phyloP scores from a whole-genome alignment of 2,797 vertebrate genomes.

The Sitta carolinensis region DNA sequence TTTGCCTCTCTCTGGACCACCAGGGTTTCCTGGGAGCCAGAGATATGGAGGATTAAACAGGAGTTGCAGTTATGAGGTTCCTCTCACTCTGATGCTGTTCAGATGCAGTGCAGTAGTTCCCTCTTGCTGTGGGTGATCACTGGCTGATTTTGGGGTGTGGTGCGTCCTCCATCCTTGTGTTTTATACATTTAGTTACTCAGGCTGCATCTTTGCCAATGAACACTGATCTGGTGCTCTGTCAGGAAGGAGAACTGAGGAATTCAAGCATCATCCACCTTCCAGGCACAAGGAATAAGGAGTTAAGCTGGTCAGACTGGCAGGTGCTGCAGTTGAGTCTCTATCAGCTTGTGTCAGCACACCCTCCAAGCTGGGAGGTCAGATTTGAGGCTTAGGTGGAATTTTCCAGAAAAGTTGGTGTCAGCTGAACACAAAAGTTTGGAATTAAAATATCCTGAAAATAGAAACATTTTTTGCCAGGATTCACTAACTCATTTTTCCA shows the following conservation, averaged over 20 bases:
- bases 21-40: constrained; percentile 16
- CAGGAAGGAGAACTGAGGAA: constrained; percentile 39
- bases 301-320: not conserved
- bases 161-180: constrained; percentile 12
- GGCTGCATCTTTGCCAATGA: constrained; percentile 16
- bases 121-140: not conserved
- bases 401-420: not conserved
- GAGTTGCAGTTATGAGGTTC: not conserved
- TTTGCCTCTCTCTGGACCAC: not conserved
- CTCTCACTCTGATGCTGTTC: rapidly evolving
- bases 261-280: not conserved
- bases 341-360: not conserved
- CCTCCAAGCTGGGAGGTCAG: not conserved
- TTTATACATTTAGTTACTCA: not conserved
- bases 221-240: not conserved
- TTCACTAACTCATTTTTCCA: not conserved
- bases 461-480: not conserved
- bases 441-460: not conserved
- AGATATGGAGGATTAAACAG: not conserved
- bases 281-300: not conserved
- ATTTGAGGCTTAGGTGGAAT: not conserved
- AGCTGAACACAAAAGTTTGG: not conserved
- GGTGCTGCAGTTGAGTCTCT: not conserved
- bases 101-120: not conserved
- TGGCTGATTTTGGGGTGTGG: not conserved